A percentile compares a stretch with the other conserved stretches of the same genome.
These are phyloP conservation scores for Pseudomyrmex flavicornis DNA, from an alignment of 1,140 invertebrate genomes.

Conservation along the genomic window DNA sequence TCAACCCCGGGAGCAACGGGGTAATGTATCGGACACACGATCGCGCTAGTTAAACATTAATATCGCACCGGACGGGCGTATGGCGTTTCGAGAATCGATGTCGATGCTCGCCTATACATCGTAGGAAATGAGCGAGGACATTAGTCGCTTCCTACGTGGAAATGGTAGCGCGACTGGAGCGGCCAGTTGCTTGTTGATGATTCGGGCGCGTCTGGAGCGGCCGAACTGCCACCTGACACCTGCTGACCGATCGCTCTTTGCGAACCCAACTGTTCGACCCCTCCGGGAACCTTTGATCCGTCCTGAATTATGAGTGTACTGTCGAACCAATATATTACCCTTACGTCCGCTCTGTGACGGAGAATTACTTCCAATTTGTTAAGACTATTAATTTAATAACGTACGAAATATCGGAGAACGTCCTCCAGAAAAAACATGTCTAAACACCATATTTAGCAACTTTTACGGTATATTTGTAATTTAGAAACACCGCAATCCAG, in stretches of 20 bases:
- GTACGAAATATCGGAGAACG: background rate
- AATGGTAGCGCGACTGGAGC: conserved; percentile 33
- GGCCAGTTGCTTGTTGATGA: conserved; percentile 10
- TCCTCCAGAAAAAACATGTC: no score
- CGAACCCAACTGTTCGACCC: conserved; percentile 30
- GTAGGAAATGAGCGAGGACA: conserved; percentile 59
- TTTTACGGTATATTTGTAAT: no score
- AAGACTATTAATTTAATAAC: conserved; percentile 37
- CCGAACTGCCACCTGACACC: conserved; percentile 44
- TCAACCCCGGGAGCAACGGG: conserved; percentile 45
- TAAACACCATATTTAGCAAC: no score
- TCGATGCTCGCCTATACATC: conserved; percentile 38
- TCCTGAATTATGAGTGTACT: conserved; percentile 32
- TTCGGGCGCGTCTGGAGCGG: conserved; percentile 40
- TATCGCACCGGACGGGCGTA: conserved; percentile 36
- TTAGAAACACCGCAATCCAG: no score
- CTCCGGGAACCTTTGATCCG: conserved; percentile 36
- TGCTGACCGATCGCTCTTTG: conserved; percentile 50
- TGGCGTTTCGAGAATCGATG: conserved; percentile 48
- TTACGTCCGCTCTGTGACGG: background rate
- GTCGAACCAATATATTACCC: conserved; percentile 5
- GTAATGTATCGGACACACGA: conserved; percentile 58
- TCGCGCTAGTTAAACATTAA: conserved; percentile 61
- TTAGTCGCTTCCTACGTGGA: conserved; percentile 62
- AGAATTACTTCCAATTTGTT: conserved; percentile 17